phyloP scores from a whole-genome alignment of 2,797 vertebrate species.

The Sarcoramphus papa region DNA sequence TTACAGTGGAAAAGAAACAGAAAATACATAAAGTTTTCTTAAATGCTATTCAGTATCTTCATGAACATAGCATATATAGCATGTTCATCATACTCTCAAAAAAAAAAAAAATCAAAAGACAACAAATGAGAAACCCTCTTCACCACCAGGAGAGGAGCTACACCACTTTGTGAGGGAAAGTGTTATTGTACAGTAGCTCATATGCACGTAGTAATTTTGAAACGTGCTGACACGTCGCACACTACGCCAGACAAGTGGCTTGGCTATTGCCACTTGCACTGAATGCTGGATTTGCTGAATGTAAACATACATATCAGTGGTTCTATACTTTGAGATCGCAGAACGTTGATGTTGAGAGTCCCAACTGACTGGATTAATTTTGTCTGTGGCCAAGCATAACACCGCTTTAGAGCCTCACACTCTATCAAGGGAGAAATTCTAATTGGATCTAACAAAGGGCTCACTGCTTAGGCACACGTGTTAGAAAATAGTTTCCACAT shows the following conservation, averaged over 20 bases:
- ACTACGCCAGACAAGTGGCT: not conserved
- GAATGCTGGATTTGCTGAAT: slow-evolving; percentile 16
- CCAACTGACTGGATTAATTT: slow-evolving; percentile 50
- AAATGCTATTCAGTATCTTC: not conserved
- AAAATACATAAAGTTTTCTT: not conserved
- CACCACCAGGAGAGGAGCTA: not conserved
- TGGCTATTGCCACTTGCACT: slow-evolving; percentile 1
- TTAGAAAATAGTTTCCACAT: slow-evolving; percentile 69
- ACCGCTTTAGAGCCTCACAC: slow-evolving; percentile 39
- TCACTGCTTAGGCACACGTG: slow-evolving; percentile 42
- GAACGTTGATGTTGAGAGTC: slow-evolving; percentile 21
- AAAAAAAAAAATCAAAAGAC: not conserved
- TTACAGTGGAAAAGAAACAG: not conserved
- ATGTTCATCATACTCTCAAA: not conserved
- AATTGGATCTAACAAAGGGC: slow-evolving; percentile 66
- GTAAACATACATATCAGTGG: slow-evolving; percentile 37
- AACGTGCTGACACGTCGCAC: not conserved
- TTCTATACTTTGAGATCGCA: slow-evolving; percentile 8
- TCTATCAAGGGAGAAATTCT: slow-evolving; percentile 61
- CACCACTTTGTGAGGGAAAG: not conserved
- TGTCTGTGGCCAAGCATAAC: slow-evolving; percentile 57
- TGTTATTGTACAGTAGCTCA: not conserved
- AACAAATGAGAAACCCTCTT: not conserved
- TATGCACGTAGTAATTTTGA: not conserved
- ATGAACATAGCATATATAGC: not conserved